These are phyloP conservation scores for Heterochromis multidens DNA, from an alignment of 2,113 vertebrate genomes.

Conservation along the genomic window DNA sequence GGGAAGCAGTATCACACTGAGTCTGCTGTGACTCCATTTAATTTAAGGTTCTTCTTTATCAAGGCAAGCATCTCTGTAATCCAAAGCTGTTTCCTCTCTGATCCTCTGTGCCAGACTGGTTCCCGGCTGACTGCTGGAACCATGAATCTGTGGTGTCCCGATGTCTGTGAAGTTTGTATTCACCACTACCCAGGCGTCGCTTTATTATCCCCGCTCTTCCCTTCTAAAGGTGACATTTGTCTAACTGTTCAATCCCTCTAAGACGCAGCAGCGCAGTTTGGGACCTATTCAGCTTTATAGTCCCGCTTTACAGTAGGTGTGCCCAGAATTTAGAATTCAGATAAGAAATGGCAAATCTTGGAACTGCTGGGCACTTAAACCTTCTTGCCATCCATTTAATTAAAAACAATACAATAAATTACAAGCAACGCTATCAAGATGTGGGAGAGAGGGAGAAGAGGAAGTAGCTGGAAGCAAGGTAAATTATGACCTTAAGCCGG, in stretches of 20 bases:
- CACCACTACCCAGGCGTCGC: neutral
- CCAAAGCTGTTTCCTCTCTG: conserved; percentile 31
- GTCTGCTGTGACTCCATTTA: conserved; percentile 9
- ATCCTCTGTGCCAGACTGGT: conserved; percentile 27
- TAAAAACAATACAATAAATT: conserved; percentile 78
- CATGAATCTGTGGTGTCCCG: neutral
- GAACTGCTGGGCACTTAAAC: conserved; percentile 64
- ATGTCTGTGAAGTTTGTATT: conserved; percentile 22
- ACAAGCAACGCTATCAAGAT: conserved; percentile 62
- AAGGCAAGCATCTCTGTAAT: conserved; percentile 41
- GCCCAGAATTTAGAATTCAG: conserved; percentile 58
- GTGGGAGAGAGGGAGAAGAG: conserved; percentile 10
- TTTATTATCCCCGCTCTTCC: conserved; percentile 15
- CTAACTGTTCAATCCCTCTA: conserved; percentile 47
- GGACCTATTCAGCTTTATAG: conserved; percentile 55
- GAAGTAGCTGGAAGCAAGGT: conserved; percentile 56
- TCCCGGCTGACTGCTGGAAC: neutral
- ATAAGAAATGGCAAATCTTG: conserved; percentile 65
- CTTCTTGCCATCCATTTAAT: conserved; percentile 71
- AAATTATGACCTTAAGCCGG: conserved; percentile 66
- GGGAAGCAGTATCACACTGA: neutral
- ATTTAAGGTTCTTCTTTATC: conserved; percentile 42
- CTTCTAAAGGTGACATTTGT: conserved; percentile 56
- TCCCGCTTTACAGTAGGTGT: conserved; percentile 46
- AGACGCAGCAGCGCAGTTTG: conserved; percentile 44